Base-by-base conservation (phyloP, 2,113 vertebrate genomes). In the Lophura nycthemera region DNA sequence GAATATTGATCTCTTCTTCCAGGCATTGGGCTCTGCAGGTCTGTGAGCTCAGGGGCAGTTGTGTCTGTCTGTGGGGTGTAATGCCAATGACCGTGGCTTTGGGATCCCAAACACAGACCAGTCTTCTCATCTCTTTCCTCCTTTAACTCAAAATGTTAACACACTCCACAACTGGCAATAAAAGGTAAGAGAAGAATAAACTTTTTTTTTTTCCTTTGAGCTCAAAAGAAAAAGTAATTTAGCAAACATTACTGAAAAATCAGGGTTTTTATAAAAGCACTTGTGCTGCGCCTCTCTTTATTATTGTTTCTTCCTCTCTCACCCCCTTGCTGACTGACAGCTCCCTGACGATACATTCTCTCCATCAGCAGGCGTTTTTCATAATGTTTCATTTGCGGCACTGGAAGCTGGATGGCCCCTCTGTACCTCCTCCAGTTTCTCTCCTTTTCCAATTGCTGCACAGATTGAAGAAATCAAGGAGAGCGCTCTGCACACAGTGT, bases 281-380 rank as follows among this genome's bases (percentile, higher is more conserved):
- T 66, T 63, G 16, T 57, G 65, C 75, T 90, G 52, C 88, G 42
- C 85, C 69, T 96, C 85, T 66, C 30, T 48, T 36, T 63, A 82
- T 48, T 69, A 94, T 93, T 66, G 77, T 93, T 96, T 95, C 66
- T 90, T 96, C 70, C 85, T 82, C 54, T 20, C 79, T 85, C 80
- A 93, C 38, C 43, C 36, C 42, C 52, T 73, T 86, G 30, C 64
- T 94, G 97, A 96, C 56, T 97, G 96, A 96, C 97, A 97, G 87
- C 74, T 93, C 63, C 73, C 88, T 92, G 89, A 85, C 86, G 92
- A 91, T 34, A 54, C 67, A 90, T 88, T 82, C 81, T 95, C 91
- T 67, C 93, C 16, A 45, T 27, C 83, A 50, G 84, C 89, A 95
- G 96, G 63, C 27, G 36, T 64, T 84, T 83, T 89, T 88, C 60